A percentile compares a stretch with the other conserved stretches of the same genome.
Conservation (phyloP, 2,888 invertebrate genomes). For the Archips xylosteana region DNA sequence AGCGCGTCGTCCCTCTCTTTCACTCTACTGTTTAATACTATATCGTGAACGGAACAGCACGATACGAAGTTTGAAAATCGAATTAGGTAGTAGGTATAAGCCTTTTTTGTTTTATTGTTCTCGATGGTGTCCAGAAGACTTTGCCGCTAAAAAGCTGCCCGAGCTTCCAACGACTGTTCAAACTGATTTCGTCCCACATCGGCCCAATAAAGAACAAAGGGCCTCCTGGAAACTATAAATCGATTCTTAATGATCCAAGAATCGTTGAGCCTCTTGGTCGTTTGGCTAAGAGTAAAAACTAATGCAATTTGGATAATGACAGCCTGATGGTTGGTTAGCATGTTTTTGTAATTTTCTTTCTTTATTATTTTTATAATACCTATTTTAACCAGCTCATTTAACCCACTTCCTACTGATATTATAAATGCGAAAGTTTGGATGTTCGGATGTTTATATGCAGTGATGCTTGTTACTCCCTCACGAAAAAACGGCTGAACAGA, state of each 20-base stretch:
- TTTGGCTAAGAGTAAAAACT: constrained; percentile 9
- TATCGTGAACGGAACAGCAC: no score
- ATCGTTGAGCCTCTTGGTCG: constrained; percentile 25
- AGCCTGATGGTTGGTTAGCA: constrained; percentile 13
- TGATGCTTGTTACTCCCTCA: no score
- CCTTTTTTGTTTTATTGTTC: background rate
- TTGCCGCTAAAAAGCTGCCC: constrained; percentile 13
- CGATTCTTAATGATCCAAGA: constrained; percentile 12
- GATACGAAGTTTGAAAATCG: no score
- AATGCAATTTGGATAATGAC: background rate
- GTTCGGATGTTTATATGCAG: no score
- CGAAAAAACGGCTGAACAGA: no score
- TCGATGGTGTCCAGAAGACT: constrained; percentile 15
- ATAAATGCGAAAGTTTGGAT: no score
- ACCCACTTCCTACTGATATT: no score
- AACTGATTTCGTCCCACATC: constrained; percentile 20
- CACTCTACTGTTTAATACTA: no score
- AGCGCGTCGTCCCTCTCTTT: no score
- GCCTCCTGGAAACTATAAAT: background rate
- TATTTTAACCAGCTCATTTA: background rate
- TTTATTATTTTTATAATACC: constrained; percentile 17
- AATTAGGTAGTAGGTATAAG: no score
- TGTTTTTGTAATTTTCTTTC: constrained; percentile 30
- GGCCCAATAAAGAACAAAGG: background rate
- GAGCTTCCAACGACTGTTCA: constrained; percentile 23